Conservation (phyloP, 2,797 vertebrate species). For the Lithobates sylvaticus region DNA sequence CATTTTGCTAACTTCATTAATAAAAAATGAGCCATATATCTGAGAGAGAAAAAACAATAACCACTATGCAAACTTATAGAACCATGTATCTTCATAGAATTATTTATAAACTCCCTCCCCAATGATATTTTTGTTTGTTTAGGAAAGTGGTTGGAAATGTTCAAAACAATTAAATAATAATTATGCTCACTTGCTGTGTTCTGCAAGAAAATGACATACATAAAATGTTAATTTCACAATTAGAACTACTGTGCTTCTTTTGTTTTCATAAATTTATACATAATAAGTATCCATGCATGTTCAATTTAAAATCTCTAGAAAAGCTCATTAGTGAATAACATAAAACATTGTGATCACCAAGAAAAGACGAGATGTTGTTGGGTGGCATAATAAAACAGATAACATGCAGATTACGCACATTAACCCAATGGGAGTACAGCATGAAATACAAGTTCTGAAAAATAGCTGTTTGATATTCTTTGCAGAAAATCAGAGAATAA, state of each 20-base stretch:
- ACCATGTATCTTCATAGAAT: slow-evolving; percentile 21
- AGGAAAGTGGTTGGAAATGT: slow-evolving; percentile 55
- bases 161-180: slow-evolving; percentile 71
- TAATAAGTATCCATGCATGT: slow-evolving; percentile 56
- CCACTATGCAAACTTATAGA: neutral
- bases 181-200: slow-evolving; percentile 65
- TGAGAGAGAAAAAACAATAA: neutral
- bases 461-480: slow-evolving; percentile 52
- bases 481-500: slow-evolving; percentile 32
- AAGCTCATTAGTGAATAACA: slow-evolving; percentile 54
- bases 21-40: slow-evolving; percentile 16
- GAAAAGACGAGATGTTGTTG: slow-evolving; percentile 53
- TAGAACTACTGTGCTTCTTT: slow-evolving; percentile 56
- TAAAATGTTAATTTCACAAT: slow-evolving; percentile 60
- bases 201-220: slow-evolving; percentile 52
- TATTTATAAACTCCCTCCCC: slow-evolving; percentile 61
- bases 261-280: slow-evolving; percentile 59
- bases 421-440: slow-evolving; percentile 47
- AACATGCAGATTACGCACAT: slow-evolving; percentile 52
- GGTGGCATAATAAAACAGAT: slow-evolving; percentile 51
- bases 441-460: slow-evolving; percentile 39
- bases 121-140: slow-evolving; percentile 61
- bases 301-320: slow-evolving; percentile 52
- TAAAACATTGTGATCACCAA: slow-evolving; percentile 56
- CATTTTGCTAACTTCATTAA: slow-evolving; percentile 7